These are phyloP conservation scores for Brassicogethes aeneus DNA, from an alignment of 2,888 invertebrate species.

Conservation along the genomic window DNA sequence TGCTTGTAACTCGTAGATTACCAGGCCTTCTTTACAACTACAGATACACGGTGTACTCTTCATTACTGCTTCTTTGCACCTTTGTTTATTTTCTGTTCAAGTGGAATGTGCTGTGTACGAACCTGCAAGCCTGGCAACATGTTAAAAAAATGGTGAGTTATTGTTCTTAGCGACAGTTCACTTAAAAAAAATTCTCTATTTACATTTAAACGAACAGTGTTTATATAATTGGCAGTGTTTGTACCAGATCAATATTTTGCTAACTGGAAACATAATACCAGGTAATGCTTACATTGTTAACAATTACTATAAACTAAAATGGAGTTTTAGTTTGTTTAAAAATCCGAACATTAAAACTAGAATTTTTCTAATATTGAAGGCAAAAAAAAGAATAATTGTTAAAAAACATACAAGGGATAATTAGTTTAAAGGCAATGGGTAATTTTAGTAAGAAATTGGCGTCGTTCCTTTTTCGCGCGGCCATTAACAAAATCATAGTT, in stretches of 20 bases:
- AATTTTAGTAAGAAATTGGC: too few relatives aligned
- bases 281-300: not conserved
- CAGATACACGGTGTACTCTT: slow-evolving; percentile 32
- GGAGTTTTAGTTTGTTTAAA: too few relatives aligned
- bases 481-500: too few relatives aligned
- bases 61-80: slow-evolving; percentile 33
- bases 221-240: not conserved
- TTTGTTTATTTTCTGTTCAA: slow-evolving; percentile 44
- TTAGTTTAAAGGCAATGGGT: too few relatives aligned
- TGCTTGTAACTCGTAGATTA: slow-evolving; percentile 26
- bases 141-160: slow-evolving; percentile 48
- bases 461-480: too few relatives aligned
- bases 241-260: not conserved
- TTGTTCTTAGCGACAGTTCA: not conserved
- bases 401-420: too few relatives aligned
- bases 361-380: too few relatives aligned
- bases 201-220: not conserved
- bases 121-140: slow-evolving; percentile 48
- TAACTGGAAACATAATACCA: not conserved
- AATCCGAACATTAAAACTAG: too few relatives aligned
- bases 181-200: not conserved
- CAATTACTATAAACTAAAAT: too few relatives aligned
- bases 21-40: slow-evolving; percentile 33
- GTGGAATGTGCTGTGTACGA: slow-evolving; percentile 51
- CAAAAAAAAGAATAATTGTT: too few relatives aligned